phyloP scores from a whole-genome alignment of 2,797 vertebrate species.

The Oceanodroma leucorhoa region DNA sequence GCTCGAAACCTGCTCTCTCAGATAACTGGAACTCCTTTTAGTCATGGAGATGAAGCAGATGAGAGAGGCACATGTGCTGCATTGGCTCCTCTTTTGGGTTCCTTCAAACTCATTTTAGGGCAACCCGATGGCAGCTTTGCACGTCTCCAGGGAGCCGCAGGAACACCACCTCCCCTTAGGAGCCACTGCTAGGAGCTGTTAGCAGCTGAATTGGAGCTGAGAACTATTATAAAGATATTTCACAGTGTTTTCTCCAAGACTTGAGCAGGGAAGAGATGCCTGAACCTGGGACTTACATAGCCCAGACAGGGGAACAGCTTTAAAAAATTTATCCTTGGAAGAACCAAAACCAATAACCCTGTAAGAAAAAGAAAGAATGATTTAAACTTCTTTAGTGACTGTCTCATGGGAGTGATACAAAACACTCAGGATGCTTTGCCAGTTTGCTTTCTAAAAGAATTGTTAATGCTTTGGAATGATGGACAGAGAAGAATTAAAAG shows the following conservation, averaged over 20 bases:
- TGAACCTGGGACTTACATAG: neutral
- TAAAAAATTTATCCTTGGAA: neutral
- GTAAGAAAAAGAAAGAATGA: neutral
- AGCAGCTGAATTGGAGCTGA: neutral
- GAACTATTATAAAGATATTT: neutral
- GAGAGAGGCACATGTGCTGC: neutral
- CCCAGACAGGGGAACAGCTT: neutral
- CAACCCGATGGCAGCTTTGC: neutral
- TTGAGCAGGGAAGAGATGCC: neutral
- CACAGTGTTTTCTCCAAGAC: neutral
- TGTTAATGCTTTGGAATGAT: conserved; percentile 27
- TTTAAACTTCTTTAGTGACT: conserved; percentile 44
- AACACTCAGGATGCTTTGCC: conserved; percentile 14
- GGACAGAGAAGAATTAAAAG: conserved; percentile 38
- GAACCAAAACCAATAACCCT: neutral
- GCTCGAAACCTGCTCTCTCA: neutral
- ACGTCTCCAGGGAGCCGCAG: neutral
- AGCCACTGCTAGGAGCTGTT: neutral
- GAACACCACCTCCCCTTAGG: neutral
- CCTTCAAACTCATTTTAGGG: neutral
- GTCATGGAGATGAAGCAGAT: neutral
- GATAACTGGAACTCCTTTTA: neutral
- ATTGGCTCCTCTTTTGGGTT: neutral
- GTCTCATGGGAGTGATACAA: neutral
- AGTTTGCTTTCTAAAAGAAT: conserved; percentile 53